A percentile compares a stretch with the other conserved stretches of the same genome.
Conservation (phyloP, 2,113 vertebrate species). For the Gobio gobio region DNA sequence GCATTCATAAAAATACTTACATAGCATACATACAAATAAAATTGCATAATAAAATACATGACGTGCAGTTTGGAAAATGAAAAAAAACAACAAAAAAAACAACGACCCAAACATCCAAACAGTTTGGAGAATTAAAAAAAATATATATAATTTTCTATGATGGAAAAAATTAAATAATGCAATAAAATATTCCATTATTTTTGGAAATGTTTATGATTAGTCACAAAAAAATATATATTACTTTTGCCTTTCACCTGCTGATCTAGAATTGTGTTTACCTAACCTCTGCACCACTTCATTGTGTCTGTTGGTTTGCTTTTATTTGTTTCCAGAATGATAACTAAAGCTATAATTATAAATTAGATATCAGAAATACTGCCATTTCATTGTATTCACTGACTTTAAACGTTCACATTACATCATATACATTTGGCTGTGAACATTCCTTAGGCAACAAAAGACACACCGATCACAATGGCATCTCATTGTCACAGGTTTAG, state of each 20-base stretch:
- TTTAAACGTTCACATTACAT: neutral
- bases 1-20: too few species aligned
- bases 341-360: neutral
- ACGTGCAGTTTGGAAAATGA: too few species aligned
- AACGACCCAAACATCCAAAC: too few species aligned
- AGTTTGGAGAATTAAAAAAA: too few species aligned
- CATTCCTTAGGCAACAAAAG: neutral
- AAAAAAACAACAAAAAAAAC: too few species aligned
- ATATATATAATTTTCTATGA: too few species aligned
- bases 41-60: too few species aligned
- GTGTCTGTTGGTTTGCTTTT: constrained; percentile 22
- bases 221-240: neutral
- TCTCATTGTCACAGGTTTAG: constrained; percentile 26
- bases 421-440: neutral
- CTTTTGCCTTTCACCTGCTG: neutral
- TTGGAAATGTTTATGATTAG: neutral
- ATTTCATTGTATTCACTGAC: neutral
- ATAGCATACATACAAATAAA: too few species aligned
- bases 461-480: neutral
- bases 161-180: too few species aligned
- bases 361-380: neutral
- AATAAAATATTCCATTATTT: neutral
- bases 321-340: constrained; percentile 4
- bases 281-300: neutral
- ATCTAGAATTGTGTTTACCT: neutral